Percentiles rank a stretch among this genome's conserved stretches.
Evolutionary conservation across 2,113 vertebrate genomes (phyloP).

Genomic region (Cavia porcellus): DNA sequence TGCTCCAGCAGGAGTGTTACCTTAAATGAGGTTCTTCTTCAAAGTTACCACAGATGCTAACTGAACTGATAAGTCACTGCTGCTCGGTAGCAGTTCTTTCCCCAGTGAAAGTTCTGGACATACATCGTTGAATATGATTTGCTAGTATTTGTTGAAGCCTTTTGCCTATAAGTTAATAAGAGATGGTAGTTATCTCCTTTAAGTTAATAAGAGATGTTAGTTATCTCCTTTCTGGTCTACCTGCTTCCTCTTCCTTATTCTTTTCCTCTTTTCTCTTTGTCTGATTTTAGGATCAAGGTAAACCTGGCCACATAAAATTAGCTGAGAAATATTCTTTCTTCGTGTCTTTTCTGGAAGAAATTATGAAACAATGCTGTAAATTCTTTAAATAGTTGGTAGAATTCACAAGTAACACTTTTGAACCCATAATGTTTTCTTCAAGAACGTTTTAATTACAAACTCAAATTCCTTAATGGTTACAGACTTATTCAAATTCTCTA

Average conservation of each 20-base stretch:
- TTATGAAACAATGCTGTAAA: background rate
- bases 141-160: background rate
- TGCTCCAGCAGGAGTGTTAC: background rate
- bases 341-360: background rate
- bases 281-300: background rate
- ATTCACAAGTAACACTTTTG: background rate
- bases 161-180: background rate
- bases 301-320: background rate
- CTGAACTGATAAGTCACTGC: background rate
- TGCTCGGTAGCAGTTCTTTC: background rate
- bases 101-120: background rate
- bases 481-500: background rate
- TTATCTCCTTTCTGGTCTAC: background rate
- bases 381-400: background rate
- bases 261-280: background rate
- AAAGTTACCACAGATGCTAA: background rate
- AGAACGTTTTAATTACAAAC: slow-evolving; percentile 9
- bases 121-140: background rate
- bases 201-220: background rate
- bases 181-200: background rate
- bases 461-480: background rate
- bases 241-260: background rate
- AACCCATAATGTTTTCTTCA: background rate
- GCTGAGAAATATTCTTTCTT: background rate
- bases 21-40: background rate